A percentile compares a stretch with the other conserved stretches of the same genome.
phyloP scores from a whole-genome alignment of 2,113 vertebrate species.

The Argyrosomus japonicus region DNA sequence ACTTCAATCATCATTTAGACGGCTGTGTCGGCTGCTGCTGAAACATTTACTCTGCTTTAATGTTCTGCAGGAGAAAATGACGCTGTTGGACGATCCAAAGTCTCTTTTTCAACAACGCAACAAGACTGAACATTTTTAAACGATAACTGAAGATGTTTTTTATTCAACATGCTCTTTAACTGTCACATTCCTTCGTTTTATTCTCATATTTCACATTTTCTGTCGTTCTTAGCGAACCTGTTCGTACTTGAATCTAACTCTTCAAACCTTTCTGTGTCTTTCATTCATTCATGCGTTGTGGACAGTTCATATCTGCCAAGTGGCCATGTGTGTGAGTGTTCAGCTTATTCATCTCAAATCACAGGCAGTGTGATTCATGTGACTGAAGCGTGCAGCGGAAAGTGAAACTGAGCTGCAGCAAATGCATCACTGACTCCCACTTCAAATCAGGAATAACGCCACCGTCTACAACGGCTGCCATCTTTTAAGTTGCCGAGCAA shows the following conservation, averaged over 20 bases:
- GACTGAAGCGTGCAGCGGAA: conserved; percentile 32
- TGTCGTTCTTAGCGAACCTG: too few species aligned
- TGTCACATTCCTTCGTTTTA: too few species aligned
- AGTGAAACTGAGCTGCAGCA: conserved; percentile 52
- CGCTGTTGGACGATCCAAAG: neutral
- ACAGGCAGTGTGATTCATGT: conserved; percentile 26
- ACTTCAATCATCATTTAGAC: neutral
- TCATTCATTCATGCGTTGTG: neutral
- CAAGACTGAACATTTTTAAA: too few species aligned
- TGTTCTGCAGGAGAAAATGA: neutral
- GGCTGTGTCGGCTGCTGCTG: neutral
- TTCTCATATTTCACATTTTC: too few species aligned
- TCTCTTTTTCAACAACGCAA: too few species aligned
- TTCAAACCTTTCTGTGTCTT: neutral
- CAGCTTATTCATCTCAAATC: conserved; percentile 2
- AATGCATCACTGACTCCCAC: neutral
- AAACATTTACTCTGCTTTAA: neutral
- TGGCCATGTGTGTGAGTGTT: neutral
- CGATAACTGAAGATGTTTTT: too few species aligned
- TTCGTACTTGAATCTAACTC: too few species aligned
- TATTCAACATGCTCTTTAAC: too few species aligned
- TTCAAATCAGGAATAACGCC: conserved; percentile 21
- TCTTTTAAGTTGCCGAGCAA: neutral
- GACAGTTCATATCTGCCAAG: neutral
- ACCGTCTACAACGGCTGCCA: neutral